phyloP scores from a whole-genome alignment of 1,140 invertebrate genomes.

The Bombus superbus region DNA sequence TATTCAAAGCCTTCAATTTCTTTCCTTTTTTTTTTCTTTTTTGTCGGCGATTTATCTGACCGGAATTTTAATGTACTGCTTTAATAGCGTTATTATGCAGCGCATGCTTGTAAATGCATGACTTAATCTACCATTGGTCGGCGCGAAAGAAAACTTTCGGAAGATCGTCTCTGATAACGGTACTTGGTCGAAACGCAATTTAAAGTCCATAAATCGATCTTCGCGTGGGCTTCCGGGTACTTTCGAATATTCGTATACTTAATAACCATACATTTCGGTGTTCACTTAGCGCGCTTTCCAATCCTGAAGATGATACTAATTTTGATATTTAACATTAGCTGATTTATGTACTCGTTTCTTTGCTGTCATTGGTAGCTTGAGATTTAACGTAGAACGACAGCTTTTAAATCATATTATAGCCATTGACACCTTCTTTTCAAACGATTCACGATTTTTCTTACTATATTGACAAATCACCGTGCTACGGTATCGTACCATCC shows the following conservation, averaged over 20 bases:
- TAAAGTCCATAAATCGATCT: slow-evolving; percentile 36
- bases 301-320: neutral
- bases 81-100: slow-evolving; percentile 21
- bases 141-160: neutral
- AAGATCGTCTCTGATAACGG: slow-evolving; percentile 31
- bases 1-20: neutral
- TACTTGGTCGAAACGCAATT: slow-evolving; percentile 33
- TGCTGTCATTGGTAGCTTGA: neutral
- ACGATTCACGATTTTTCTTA: neutral
- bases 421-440: neutral
- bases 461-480: too few relatives aligned
- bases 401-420: neutral
- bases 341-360: neutral
- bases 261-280: neutral
- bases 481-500: too few relatives aligned
- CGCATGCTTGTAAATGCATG: neutral
- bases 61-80: neutral
- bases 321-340: neutral
- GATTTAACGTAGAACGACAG: neutral
- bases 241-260: slow-evolving; percentile 40
- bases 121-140: slow-evolving; percentile 8
- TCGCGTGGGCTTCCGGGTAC: slow-evolving; percentile 15
- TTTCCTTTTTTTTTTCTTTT: neutral
- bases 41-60: neutral
- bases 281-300: slow-evolving; percentile 26